Evolutionary conservation across 2,113 vertebrate species (phyloP).

Genomic region (Motacilla alba): DNA sequence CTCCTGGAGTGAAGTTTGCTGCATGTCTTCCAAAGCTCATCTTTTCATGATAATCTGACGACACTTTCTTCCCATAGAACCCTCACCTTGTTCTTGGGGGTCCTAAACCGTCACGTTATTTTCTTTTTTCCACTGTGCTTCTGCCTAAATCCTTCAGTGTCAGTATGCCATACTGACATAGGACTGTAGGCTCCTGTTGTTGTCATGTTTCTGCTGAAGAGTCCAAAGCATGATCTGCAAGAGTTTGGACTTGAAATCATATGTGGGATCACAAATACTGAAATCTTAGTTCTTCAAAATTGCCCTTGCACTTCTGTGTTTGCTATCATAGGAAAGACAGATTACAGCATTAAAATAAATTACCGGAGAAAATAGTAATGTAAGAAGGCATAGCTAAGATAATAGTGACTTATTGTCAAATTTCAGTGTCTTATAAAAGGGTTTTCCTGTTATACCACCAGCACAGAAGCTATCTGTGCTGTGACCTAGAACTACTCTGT

Average conservation of each 20-base stretch:
- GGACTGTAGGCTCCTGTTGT: neutral
- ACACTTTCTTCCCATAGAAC: neutral
- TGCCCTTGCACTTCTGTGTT: neutral
- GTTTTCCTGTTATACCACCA: neutral
- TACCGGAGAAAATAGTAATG: neutral
- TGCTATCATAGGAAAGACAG: neutral
- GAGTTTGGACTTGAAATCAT: neutral
- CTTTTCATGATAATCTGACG: neutral
- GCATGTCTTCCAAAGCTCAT: neutral
- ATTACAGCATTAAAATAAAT: neutral
- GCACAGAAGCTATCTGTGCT: neutral
- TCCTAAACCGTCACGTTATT: neutral
- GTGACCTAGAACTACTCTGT: neutral
- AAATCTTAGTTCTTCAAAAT: neutral
- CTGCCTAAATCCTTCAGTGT: neutral
- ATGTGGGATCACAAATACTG: neutral
- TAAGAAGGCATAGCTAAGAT: neutral
- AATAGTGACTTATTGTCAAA: neutral
- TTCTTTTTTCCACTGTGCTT: neutral
- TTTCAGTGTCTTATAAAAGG: neutral
- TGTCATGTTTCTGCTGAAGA: neutral
- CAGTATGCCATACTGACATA: rapidly evolving
- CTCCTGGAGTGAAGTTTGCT: neutral
- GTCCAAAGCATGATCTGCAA: neutral
- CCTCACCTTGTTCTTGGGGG: neutral